These are phyloP conservation scores for Hirtodrosophila histrioides DNA, from an alignment of 2,888 invertebrate genomes.

Conservation along the genomic window DNA sequence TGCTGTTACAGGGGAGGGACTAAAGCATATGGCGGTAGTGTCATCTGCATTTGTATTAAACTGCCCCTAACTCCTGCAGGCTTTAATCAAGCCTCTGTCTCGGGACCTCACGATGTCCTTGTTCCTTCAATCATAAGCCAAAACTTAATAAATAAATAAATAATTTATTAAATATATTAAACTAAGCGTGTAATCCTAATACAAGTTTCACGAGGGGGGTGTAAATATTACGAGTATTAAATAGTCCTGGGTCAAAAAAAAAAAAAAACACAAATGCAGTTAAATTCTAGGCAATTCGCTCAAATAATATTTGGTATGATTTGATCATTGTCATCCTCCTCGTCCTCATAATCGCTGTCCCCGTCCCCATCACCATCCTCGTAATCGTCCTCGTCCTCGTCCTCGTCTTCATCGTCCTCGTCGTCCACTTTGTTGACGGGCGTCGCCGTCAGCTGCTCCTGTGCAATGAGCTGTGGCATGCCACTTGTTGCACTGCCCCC, in stretches of 20 bases:
- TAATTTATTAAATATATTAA: conserved; percentile 26
- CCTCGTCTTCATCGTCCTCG: conserved; percentile 53
- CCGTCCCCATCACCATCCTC: conserved; percentile 55
- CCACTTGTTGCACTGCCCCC: conserved; percentile 54
- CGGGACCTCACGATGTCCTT: neutral
- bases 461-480: conserved; percentile 23
- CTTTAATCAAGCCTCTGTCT: too few species aligned
- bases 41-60: too few species aligned
- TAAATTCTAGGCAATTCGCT: conserved; percentile 31
- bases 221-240: neutral
- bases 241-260: neutral
- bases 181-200: conserved; percentile 12
- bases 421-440: conserved; percentile 44
- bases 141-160: conserved; percentile 20
- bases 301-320: conserved; percentile 75
- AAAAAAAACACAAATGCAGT: conserved; percentile 17
- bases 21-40: too few species aligned
- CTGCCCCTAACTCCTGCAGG: too few species aligned
- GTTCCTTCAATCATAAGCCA: neutral
- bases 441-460: conserved; percentile 35
- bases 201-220: conserved; percentile 3
- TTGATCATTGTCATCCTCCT: conserved; percentile 75
- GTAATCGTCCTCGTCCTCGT: conserved; percentile 54
- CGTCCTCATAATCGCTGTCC: conserved; percentile 67
- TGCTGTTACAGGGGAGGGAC: too few species aligned